Percentiles rank a stretch among this genome's conserved stretches.
These are phyloP conservation scores for Sinotaia quadrata DNA, from an alignment of 2,888 invertebrate genomes.

Conservation along the genomic window DNA sequence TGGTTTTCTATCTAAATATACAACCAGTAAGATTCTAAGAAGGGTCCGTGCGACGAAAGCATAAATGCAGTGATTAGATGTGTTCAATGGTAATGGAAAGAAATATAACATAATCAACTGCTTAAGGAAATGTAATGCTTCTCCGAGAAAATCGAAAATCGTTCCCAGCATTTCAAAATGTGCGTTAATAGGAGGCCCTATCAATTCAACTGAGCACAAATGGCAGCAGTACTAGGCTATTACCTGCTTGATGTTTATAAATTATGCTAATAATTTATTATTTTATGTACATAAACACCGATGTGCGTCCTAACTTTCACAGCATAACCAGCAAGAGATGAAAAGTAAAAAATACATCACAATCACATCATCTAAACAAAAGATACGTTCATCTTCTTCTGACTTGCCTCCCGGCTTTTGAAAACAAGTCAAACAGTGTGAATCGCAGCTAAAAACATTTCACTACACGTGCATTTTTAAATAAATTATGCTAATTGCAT, in stretches of 20 bases:
- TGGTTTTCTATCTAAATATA: not conserved
- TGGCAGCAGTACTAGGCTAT: too few relatives aligned
- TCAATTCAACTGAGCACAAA: conserved; percentile 6
- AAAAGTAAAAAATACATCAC: too few relatives aligned
- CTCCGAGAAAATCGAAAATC: not conserved
- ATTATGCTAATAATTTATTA: conserved; percentile 19
- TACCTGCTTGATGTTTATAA: conserved; percentile 13
- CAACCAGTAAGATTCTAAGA: not conserved
- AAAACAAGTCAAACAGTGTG: not conserved
- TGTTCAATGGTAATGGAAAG: too few relatives aligned
- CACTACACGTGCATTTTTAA: conserved; percentile 35
- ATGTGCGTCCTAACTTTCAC: too few relatives aligned
- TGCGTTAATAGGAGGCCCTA: too few relatives aligned
- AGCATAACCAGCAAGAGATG: too few relatives aligned
- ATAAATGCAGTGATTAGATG: too few relatives aligned
- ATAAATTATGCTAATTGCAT: conserved; percentile 64
- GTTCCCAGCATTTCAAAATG: too few relatives aligned
- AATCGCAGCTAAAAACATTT: not conserved
- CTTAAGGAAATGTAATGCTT: not conserved
- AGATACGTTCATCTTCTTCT: conserved; percentile 6
- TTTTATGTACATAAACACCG: conserved; percentile 8
- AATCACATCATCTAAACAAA: too few relatives aligned
- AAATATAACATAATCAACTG: too few relatives aligned
- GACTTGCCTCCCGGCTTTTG: conserved; percentile 1
- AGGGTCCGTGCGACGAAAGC: not conserved